A percentile compares a stretch with the other conserved stretches of the same genome.
Conservation (phyloP, 2,888 invertebrate species). For the Drosophila emarginata region DNA sequence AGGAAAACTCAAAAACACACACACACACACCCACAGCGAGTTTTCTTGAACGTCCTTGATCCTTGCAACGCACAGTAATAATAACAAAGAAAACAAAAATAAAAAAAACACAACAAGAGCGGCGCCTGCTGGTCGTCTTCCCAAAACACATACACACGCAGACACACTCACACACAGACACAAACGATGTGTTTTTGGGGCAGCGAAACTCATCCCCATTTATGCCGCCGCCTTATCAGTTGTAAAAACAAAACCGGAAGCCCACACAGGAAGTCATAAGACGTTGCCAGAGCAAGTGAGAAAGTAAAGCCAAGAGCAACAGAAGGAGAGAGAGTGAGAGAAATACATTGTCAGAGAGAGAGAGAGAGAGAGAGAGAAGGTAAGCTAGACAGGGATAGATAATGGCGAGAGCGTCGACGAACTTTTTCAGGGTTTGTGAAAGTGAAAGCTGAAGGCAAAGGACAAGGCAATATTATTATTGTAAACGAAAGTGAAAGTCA, state of each 20-base stretch:
- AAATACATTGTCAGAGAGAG: constrained; percentile 18
- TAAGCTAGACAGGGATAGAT: constrained; percentile 13
- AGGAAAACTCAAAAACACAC: constrained; percentile 4
- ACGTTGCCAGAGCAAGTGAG: constrained; percentile 29
- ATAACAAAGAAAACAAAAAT: constrained; percentile 43
- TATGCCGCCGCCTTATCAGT: constrained; percentile 73
- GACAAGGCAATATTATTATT: constrained; percentile 55
- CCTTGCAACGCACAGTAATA: constrained; percentile 80
- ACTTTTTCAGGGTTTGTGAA: constrained; percentile 72
- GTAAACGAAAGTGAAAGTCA: constrained; percentile 62
- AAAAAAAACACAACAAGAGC: constrained; percentile 27
- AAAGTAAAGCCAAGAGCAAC: constrained; percentile 6
- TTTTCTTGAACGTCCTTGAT: constrained; percentile 82
- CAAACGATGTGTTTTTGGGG: constrained; percentile 43
- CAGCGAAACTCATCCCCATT: constrained; percentile 22
- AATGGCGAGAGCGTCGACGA: constrained; percentile 55
- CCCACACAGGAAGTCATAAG: constrained; percentile 74
- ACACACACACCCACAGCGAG: constrained; percentile 26
- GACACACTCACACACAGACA: constrained; percentile 28
- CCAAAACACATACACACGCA: constrained; percentile 56
- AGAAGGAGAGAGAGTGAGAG: constrained; percentile 17
- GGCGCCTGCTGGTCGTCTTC: constrained; percentile 73
- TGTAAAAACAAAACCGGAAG: constrained; percentile 79
- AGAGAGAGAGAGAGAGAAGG: background rate
- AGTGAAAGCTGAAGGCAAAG: constrained; percentile 75